A percentile compares a stretch with the other conserved stretches of the same genome.
Conservation (phyloP, 2,888 invertebrate genomes). For the Pyrochroa serraticornis region DNA sequence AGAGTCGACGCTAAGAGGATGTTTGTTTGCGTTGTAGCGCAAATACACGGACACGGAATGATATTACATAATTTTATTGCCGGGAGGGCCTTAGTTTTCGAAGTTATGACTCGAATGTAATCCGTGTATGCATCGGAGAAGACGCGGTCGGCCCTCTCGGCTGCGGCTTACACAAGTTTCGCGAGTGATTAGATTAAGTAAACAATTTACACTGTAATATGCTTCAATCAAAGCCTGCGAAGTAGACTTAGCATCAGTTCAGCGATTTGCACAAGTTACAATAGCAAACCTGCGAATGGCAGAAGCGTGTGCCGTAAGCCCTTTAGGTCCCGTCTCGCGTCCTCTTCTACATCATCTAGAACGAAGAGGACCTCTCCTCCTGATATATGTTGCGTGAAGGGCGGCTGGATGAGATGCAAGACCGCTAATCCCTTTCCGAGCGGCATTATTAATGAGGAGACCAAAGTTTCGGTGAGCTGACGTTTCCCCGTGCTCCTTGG, state of each 20-base stretch:
- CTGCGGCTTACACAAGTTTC: constrained; percentile 25
- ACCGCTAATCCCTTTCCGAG: constrained; percentile 49
- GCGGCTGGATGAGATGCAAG: constrained; percentile 37
- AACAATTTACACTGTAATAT: constrained; percentile 42
- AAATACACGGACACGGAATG: too few species aligned
- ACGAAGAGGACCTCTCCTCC: constrained; percentile 8
- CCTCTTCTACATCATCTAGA: constrained; percentile 3
- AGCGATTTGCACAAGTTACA: constrained; percentile 40
- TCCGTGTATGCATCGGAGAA: too few species aligned
- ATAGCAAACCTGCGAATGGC: constrained; percentile 39
- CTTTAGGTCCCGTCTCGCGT: constrained; percentile 4
- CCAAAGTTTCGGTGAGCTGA: constrained; percentile 44
- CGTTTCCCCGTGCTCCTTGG: constrained; percentile 41
- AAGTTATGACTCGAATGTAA: too few species aligned
- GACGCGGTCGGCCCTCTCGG: neutral
- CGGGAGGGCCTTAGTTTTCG: too few species aligned
- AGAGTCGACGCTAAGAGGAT: too few species aligned
- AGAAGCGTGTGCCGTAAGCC: constrained; percentile 16
- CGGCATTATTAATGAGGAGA: constrained; percentile 49
- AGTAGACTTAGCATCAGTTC: constrained; percentile 37
- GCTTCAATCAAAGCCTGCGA: constrained; percentile 38
- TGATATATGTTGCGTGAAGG: constrained; percentile 32
- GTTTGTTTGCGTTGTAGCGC: too few species aligned
- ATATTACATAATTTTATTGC: too few species aligned
- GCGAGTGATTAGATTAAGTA: constrained; percentile 41